Base-by-base conservation (phyloP, 2,888 invertebrate species). In the Dryocosmus kuriphilus region DNA sequence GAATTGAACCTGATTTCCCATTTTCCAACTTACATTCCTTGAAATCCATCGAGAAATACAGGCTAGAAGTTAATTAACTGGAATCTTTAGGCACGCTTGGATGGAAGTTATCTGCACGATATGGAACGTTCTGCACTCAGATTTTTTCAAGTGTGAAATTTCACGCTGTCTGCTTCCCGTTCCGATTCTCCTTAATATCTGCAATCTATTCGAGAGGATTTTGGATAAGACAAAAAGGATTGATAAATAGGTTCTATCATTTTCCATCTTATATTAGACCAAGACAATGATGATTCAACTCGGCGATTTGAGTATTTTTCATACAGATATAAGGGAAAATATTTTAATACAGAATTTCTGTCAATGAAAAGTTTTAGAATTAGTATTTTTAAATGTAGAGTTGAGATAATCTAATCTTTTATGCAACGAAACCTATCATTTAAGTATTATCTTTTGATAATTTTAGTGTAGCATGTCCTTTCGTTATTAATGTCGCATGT, bases 101-200 rank as follows among this genome's bases (percentile, higher is more conserved):
- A 24, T 55, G 71, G 27, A 51, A 71, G 27, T 51, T 71, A 71
- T 51, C 71, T 32, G n/a, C 30, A 27, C 30, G 30, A 51, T 30
- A 51, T 71, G 19, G 51, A 71, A 30, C 30, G 46, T 71, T 71
- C 51, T 51, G 30, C 14, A 24, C 27, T 60, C 60, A 30, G n/a
- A 71, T 51, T 71, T 46, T 51, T 51, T 71, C 71, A 30, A 71
- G 71, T 71, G 32, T 71, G 32, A 71, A 71, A 71, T 71, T 71
- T 55, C 71, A 71, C 71, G 71, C 71, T 71, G 19, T 32, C 71
- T 71, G 71, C 27, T 71, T 71, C 71, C 71, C 46, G 16, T 51
- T 67, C 41, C 46, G 30, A 71, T 71, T 71, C 30, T 71, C 71
- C 51, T 46, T 32, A 55, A 32, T 71, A 55, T 32, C 51, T 19